Evolutionary conservation across 2,113 vertebrate genomes (phyloP).

Genomic region (Galbula dea): DNA sequence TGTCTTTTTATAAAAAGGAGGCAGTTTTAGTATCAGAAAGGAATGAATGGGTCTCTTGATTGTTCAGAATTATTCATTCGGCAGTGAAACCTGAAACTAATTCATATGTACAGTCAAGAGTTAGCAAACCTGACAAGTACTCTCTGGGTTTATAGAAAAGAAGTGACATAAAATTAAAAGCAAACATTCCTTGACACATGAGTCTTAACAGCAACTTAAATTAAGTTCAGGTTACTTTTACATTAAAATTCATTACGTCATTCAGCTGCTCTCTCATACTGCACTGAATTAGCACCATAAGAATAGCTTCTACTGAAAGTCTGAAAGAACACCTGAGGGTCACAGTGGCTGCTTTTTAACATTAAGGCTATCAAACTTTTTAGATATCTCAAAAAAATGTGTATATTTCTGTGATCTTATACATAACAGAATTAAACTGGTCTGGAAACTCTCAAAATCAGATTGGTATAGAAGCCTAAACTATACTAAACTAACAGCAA

Average conservation of each 20-base stretch:
- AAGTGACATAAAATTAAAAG: neutral
- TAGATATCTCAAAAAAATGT: neutral
- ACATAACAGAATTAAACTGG: neutral
- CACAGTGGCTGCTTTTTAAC: neutral
- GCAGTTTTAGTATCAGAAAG: neutral
- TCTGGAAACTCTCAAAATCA: neutral
- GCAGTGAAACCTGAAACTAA: slow-evolving; percentile 38
- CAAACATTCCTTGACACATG: neutral
- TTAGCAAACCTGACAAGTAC: slow-evolving; percentile 29
- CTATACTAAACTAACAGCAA: neutral
- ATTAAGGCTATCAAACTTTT: neutral
- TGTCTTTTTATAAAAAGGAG: neutral
- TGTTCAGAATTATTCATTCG: neutral
- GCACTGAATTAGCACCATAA: neutral
- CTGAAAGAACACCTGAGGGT: neutral
- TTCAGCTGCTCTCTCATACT: neutral
- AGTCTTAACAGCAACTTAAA: neutral
- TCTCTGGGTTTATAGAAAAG: neutral
- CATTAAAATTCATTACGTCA: neutral
- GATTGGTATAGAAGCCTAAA: neutral
- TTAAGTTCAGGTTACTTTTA: neutral
- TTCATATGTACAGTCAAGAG: neutral
- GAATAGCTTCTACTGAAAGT: neutral
- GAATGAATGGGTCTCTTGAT: slow-evolving; percentile 28
- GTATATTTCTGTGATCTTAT: neutral